These are phyloP conservation scores for Crocallis elinguaria DNA, from an alignment of 2,888 invertebrate genomes.

Conservation along the genomic window DNA sequence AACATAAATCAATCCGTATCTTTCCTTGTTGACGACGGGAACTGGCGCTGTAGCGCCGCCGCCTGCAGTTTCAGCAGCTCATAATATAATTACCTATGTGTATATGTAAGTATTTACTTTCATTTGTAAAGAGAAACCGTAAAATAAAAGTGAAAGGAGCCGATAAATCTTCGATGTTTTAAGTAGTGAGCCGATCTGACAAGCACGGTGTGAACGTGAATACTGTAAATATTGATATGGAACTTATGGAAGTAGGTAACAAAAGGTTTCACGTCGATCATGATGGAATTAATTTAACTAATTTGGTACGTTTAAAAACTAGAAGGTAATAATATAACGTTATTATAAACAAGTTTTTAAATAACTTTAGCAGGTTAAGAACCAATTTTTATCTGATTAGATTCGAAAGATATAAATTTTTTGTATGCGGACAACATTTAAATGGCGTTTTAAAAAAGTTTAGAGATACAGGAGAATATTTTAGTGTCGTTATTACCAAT, in stretches of 20 bases:
- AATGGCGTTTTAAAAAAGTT: too few species aligned
- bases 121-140: constrained; percentile 26
- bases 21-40: constrained; percentile 33
- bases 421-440: too few species aligned
- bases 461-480: neutral
- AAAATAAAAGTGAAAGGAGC: constrained; percentile 29
- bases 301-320: too few species aligned
- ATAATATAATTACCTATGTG: constrained; percentile 19
- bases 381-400: too few species aligned
- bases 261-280: too few species aligned
- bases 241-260: neutral
- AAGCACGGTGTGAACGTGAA: neutral
- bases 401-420: too few species aligned
- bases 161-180: constrained; percentile 20
- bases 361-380: too few species aligned
- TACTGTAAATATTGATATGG: neutral
- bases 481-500: neutral
- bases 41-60: constrained; percentile 25
- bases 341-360: too few species aligned
- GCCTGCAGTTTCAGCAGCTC: constrained; percentile 24
- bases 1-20: constrained; percentile 37
- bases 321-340: too few species aligned
- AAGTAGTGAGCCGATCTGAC: constrained; percentile 12
- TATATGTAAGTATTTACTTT: constrained; percentile 21
- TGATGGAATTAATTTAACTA: too few species aligned